These are phyloP conservation scores for Pangasius larnaudii DNA, from an alignment of 2,797 vertebrate genomes.

Conservation along the genomic window DNA sequence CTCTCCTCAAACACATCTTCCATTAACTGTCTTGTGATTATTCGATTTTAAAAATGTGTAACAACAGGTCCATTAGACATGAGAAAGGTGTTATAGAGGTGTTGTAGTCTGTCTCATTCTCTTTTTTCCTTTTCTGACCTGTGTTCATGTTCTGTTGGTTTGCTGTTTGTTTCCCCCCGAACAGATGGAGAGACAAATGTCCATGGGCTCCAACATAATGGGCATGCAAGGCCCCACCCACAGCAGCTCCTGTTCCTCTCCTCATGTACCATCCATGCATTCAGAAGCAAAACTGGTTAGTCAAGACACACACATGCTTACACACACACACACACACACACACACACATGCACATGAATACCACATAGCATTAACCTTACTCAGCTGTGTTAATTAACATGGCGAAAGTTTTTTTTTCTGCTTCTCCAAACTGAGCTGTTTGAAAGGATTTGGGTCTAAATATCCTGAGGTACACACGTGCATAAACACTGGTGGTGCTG, in stretches of 20 bases:
- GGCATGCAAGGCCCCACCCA: constrained; percentile 94
- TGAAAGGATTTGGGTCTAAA: background rate
- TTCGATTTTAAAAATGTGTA: background rate
- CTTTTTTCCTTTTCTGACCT: background rate
- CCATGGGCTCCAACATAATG: constrained; percentile 97
- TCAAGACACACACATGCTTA: constrained; percentile 10
- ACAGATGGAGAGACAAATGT: constrained; percentile 99
- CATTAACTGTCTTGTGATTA: background rate
- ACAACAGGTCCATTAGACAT: background rate
- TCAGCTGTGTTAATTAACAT: background rate
- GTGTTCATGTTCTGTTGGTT: constrained; percentile 9
- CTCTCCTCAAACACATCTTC: background rate
- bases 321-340: constrained; percentile 32
- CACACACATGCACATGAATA: constrained; percentile 17
- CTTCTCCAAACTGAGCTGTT: background rate
- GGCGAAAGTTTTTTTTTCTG: background rate
- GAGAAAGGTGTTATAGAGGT: background rate
- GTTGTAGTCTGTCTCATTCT: background rate
- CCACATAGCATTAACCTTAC: background rate
- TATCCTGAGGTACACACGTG: background rate
- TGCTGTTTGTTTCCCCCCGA: constrained; percentile 60
- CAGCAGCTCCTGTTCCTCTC: constrained; percentile 91
- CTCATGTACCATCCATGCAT: constrained; percentile 96
- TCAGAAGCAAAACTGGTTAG: constrained; percentile 99
- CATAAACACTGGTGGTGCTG: background rate